phyloP scores from a whole-genome alignment of 2,113 vertebrate genomes.

The Anguilla japonica region DNA sequence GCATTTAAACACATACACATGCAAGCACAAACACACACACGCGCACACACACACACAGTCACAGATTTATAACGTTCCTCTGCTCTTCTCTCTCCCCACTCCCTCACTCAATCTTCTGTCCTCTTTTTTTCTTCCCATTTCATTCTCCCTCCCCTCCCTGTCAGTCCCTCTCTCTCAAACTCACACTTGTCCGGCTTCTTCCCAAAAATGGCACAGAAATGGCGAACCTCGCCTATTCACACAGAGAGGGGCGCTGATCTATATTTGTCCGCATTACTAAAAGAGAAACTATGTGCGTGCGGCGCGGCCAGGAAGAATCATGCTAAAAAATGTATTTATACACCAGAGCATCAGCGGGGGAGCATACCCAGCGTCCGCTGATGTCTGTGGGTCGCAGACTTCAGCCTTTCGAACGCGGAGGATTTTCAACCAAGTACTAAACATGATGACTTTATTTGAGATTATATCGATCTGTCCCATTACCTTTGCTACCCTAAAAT shows the following conservation, averaged over 20 bases:
- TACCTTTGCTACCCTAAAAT: too few species aligned
- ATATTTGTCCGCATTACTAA: constrained; percentile 82
- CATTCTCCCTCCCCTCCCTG: neutral
- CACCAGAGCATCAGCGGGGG: too few species aligned
- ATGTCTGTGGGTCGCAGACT: too few species aligned
- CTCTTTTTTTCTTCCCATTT: constrained; percentile 5
- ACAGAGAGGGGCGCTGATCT: constrained; percentile 62
- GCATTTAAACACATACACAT: constrained; percentile 36
- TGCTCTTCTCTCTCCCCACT: neutral
- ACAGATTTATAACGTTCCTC: neutral
- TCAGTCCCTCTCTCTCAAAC: constrained; percentile 24
- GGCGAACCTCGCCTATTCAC: constrained; percentile 70
- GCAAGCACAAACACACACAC: constrained; percentile 12
- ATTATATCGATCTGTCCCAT: too few species aligned
- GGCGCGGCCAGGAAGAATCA: constrained; percentile 45
- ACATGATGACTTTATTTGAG: too few species aligned
- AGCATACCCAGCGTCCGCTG: too few species aligned
- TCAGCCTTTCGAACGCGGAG: too few species aligned
- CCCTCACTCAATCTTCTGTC: neutral
- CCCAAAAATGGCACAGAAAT: constrained; percentile 89
- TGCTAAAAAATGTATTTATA: constrained; percentile 27
- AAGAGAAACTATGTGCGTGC: constrained; percentile 72
- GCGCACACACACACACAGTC: neutral
- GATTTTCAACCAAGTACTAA: too few species aligned
- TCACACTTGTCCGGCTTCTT: constrained; percentile 73